A percentile compares a stretch with the other conserved stretches of the same genome.
phyloP scores from a whole-genome alignment of 2,888 invertebrate genomes.

The Parasteatoda lunata region DNA sequence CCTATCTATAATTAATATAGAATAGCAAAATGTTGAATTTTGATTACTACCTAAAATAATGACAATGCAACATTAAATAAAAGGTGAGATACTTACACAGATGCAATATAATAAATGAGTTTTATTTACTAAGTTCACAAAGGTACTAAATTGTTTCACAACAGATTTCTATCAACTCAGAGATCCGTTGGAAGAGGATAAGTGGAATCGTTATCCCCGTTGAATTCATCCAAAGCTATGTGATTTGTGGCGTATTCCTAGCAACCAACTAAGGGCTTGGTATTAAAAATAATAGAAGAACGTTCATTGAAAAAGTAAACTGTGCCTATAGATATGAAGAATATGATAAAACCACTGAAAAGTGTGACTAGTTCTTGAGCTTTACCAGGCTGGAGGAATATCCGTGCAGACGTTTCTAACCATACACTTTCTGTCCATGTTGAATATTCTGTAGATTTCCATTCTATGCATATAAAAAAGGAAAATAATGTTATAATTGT shows the following conservation, averaged over 20 bases:
- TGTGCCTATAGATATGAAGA: conserved; percentile 64
- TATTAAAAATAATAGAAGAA: conserved; percentile 67
- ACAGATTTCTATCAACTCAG: conserved; percentile 46
- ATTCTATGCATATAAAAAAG: conserved; percentile 75
- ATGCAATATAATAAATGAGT: background rate
- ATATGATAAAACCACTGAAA: conserved; percentile 66
- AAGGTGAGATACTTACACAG: background rate
- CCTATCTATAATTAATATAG: too few relatives aligned
- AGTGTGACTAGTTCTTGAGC: conserved; percentile 65
- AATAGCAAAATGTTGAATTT: too few relatives aligned
- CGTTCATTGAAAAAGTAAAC: conserved; percentile 68
- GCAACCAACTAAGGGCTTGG: conserved; percentile 63
- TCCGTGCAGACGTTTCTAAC: conserved; percentile 81
- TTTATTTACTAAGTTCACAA: conserved; percentile 29
- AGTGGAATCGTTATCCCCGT: conserved; percentile 26
- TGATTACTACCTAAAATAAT: conserved; percentile 8
- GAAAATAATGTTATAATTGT: background rate
- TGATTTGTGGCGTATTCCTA: conserved; percentile 70
- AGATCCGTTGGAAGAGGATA: conserved; percentile 53
- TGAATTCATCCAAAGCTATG: conserved; percentile 69
- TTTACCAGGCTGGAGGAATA: conserved; percentile 80
- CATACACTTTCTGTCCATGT: conserved; percentile 94
- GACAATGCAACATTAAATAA: background rate
- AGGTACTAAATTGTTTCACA: conserved; percentile 55
- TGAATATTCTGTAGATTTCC: conserved; percentile 84